A percentile compares a stretch with the other conserved stretches of the same genome.
Conservation (phyloP, 2,888 invertebrate genomes). For the Chromoteleia sp. region DNA sequence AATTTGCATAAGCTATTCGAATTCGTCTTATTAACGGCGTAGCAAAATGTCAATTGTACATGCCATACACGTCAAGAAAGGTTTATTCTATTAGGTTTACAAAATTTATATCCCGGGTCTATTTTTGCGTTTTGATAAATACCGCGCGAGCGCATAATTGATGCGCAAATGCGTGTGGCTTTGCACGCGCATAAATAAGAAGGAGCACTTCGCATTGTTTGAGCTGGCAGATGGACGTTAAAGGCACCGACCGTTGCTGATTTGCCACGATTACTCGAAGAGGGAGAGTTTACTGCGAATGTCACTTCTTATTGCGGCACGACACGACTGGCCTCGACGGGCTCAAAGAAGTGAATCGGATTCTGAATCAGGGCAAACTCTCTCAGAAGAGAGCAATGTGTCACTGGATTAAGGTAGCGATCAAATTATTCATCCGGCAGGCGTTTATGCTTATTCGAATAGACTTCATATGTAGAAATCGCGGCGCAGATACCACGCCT, state of each 20-base stretch:
- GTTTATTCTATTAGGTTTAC: conserved; percentile 18
- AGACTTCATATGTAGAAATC: conserved; percentile 46
- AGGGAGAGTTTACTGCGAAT: conserved; percentile 63
- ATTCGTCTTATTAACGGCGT: conserved; percentile 2
- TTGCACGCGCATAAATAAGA: conserved; percentile 78
- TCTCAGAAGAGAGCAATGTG: conserved; percentile 48
- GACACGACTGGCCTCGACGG: conserved; percentile 38
- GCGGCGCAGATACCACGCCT: conserved; percentile 71
- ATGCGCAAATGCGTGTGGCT: conserved; percentile 65
- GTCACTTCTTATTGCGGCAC: conserved; percentile 44
- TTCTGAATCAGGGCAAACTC: conserved; percentile 59
- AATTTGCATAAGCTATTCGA: background rate
- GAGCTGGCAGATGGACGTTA: conserved; percentile 82
- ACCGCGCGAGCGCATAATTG: conserved; percentile 53
- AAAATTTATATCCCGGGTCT: conserved; percentile 23
- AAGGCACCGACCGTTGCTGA: conserved; percentile 82
- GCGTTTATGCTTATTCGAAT: conserved; percentile 69
- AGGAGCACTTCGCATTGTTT: conserved; percentile 83
- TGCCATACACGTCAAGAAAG: conserved; percentile 1
- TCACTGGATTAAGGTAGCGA: conserved; percentile 73
- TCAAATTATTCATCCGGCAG: conserved; percentile 80
- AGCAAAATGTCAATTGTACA: conserved; percentile 33
- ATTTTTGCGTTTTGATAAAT: conserved; percentile 62
- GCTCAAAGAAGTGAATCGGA: conserved; percentile 48
- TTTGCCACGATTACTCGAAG: conserved; percentile 78